Conservation (phyloP, 2,888 invertebrate genomes). For the Hirtodrosophila histrioides region DNA sequence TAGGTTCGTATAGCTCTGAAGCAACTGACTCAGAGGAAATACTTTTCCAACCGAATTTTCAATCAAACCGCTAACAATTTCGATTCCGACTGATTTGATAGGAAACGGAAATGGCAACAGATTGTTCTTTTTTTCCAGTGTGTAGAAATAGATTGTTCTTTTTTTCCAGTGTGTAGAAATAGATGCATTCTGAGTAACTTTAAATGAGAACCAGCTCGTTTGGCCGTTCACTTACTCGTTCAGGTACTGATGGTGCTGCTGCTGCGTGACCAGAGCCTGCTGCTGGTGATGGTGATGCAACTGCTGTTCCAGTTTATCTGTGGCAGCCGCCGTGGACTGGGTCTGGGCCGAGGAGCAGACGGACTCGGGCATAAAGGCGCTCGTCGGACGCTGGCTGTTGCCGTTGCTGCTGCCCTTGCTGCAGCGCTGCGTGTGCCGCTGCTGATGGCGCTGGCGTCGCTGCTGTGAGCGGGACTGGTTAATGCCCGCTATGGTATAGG, state of each 20-base stretch:
- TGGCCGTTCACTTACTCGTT: constrained; percentile 61
- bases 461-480: constrained; percentile 68
- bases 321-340: constrained; percentile 79
- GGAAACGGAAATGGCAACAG: no score
- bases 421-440: constrained; percentile 69
- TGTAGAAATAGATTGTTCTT: no score
- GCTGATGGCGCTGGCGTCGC: constrained; percentile 63
- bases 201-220: no score
- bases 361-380: constrained; percentile 75
- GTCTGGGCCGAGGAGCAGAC: constrained; percentile 82
- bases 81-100: no score
- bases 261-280: constrained; percentile 69
- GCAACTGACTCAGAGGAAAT: no score
- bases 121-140: no score
- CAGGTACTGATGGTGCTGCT: constrained; percentile 71
- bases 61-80: no score
- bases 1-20: no score
- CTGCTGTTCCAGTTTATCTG: constrained; percentile 79
- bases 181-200: no score
- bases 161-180: no score
- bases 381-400: constrained; percentile 62
- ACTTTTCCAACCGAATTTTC: no score
- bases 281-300: constrained; percentile 73
- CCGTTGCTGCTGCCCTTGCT: constrained; percentile 62
- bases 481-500: constrained; percentile 83